Base-by-base conservation (phyloP, 2,113 vertebrate species). In the Gambusia affinis region DNA sequence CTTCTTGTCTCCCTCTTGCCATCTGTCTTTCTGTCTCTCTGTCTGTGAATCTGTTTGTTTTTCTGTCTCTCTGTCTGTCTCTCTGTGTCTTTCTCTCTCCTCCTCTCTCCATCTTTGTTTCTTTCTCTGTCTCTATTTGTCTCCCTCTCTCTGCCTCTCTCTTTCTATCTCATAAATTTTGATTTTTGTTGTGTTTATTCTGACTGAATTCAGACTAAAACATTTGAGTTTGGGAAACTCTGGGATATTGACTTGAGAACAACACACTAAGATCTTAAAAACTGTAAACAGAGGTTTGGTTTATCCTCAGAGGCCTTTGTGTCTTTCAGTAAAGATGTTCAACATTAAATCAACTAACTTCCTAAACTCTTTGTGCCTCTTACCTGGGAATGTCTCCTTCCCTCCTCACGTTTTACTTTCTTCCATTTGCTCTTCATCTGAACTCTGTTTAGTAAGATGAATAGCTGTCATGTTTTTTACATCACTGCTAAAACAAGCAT, bases 391-490 rank as follows among this genome's bases (percentile, higher is more conserved):
- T n/a, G 60, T 70, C 73, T 28, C 57, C 42, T 70, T 42, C 64
- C 57, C 31, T 77, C 30, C 29, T 64, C 76, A 42, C 2, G 27
- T 54, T 70, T 44, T 30, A n/a, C 64, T 35, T 31, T 64, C 60
- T 39, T 67, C 74, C 29, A 42, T 81, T 79, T 81, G 75, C 33
- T 76, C 73, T 85, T 83, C n/a, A n/a, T 3, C 72, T 65, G 47
- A 15, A 60, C 67, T 75, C 64, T 63, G 22, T 64, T 77, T 51
- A 70, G 28, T 7, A 60, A 72, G 73, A 88, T 87, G 87, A 76
- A 82, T 87, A 60, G 60, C 73, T 63, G 54, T 74, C 70, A 60
- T 64, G 70, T 62, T 73, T 76, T 80, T 60, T 80, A 80, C 80
- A 85, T 72, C 74, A 82, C 78, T 54, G 72, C 64, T 54, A 64